A percentile compares a stretch with the other conserved stretches of the same genome.
Evolutionary conservation across 1,140 invertebrate genomes (phyloP).

Genomic region (Drosophila ambigua): DNA sequence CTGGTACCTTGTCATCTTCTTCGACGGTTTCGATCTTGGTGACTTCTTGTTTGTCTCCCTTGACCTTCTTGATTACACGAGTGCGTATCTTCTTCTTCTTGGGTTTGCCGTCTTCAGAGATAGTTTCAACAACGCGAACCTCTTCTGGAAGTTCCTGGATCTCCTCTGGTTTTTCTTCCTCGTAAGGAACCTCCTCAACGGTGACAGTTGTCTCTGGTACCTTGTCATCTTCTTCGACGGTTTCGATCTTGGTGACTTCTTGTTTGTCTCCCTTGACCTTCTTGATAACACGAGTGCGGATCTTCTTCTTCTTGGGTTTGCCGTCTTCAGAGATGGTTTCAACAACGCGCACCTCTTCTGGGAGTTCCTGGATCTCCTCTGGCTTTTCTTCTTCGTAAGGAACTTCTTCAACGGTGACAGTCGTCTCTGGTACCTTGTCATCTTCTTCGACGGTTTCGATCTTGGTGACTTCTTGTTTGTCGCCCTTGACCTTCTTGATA

Average conservation of each 20-base stretch:
- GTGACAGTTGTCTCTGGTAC: constrained; percentile 4
- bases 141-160: constrained; percentile 7
- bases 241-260: constrained; percentile 15
- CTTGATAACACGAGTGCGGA: constrained; percentile 12
- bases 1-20: constrained; percentile 3
- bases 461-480: constrained; percentile 10
- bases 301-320: constrained; percentile 16
- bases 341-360: constrained; percentile 7
- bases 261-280: constrained; percentile 14
- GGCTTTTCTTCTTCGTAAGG: not conserved
- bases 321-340: constrained; percentile 5
- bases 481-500: constrained; percentile 16
- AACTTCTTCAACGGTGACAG: constrained; percentile 2
- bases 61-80: constrained; percentile 14
- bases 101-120: constrained; percentile 6
- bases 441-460: constrained; percentile 14
- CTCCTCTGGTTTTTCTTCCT: not conserved
- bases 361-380: not conserved
- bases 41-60: constrained; percentile 9
- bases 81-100: constrained; percentile 18
- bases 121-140: constrained; percentile 4
- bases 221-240: constrained; percentile 12
- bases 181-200: not conserved
- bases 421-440: constrained; percentile 1
- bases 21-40: constrained; percentile 16